These are phyloP conservation scores for Leptestheria dahalacensis DNA, from an alignment of 1,140 invertebrate genomes.

Conservation along the genomic window DNA sequence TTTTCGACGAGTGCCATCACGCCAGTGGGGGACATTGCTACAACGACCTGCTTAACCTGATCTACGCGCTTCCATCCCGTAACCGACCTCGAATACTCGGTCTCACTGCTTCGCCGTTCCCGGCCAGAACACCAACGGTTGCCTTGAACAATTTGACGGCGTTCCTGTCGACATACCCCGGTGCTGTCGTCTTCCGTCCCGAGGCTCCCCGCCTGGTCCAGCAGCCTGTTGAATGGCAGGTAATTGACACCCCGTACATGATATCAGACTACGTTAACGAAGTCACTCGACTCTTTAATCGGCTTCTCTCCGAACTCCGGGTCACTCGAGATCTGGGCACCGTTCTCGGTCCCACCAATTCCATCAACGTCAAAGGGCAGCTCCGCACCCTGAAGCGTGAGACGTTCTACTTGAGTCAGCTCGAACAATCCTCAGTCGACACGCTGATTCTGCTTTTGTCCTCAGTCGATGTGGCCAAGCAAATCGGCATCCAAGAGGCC, in stretches of 20 bases:
- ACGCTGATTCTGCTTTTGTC: background rate
- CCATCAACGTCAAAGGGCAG: background rate
- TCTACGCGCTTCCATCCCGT: background rate
- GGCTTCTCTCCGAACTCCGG: no score
- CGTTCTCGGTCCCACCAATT: background rate
- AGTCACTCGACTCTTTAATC: background rate
- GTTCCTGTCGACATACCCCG: background rate
- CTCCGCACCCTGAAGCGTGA: background rate
- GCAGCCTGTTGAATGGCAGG: background rate
- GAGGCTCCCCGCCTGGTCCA: background rate
- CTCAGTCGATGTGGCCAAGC: background rate
- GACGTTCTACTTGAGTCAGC: background rate
- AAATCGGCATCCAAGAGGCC: constrained; percentile 6
- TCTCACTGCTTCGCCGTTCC: background rate
- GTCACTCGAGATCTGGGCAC: no score
- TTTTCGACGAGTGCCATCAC: constrained; percentile 8
- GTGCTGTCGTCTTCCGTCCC: constrained; percentile 1
- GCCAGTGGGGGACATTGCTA: background rate
- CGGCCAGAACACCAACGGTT: background rate
- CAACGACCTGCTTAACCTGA: background rate
- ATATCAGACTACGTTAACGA: background rate
- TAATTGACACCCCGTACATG: background rate
- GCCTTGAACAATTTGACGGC: background rate
- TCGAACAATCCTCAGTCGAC: background rate
- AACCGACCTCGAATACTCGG: background rate